phyloP scores from a whole-genome alignment of 1,140 invertebrate genomes.

The Drosophila bipectinata region DNA sequence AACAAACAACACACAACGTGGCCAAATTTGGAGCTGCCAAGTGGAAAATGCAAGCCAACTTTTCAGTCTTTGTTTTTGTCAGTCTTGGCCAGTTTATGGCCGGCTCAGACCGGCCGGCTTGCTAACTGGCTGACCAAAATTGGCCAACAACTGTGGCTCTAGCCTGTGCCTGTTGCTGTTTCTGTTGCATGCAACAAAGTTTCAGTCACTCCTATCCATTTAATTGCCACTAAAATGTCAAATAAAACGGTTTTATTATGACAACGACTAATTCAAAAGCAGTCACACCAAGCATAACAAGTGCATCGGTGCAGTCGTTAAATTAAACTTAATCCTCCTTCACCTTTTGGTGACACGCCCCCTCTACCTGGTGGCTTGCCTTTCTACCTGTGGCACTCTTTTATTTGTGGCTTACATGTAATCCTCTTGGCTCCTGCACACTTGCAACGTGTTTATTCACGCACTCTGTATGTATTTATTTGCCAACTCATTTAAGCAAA shows the following conservation, averaged over 20 bases:
- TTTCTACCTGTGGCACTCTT: slow-evolving; percentile 34
- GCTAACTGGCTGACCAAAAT: slow-evolving; percentile 46
- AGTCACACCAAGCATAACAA: slow-evolving; percentile 32
- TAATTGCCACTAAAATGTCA: slow-evolving; percentile 60
- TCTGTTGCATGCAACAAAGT: slow-evolving; percentile 70
- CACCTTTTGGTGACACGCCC: no score
- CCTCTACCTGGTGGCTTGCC: neutral
- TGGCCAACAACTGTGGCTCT: slow-evolving; percentile 35
- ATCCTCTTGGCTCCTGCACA: slow-evolving; percentile 30
- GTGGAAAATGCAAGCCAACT: slow-evolving; percentile 52
- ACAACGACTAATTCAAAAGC: slow-evolving; percentile 49
- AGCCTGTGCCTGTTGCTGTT: slow-evolving; percentile 18
- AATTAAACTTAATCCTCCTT: slow-evolving; percentile 71
- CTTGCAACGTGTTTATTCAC: slow-evolving; percentile 21
- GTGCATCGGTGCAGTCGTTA: slow-evolving; percentile 66
- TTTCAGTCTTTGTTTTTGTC: slow-evolving; percentile 14
- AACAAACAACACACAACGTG: slow-evolving; percentile 26
- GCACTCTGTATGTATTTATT: slow-evolving; percentile 25
- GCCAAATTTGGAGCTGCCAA: slow-evolving; percentile 68
- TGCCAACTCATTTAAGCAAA: slow-evolving; percentile 80
- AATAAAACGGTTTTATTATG: slow-evolving; percentile 73
- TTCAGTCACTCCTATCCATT: slow-evolving; percentile 19
- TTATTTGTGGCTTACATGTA: slow-evolving; percentile 38
- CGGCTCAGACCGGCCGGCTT: slow-evolving; percentile 55
- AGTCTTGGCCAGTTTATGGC: slow-evolving; percentile 56